Evolutionary conservation across 2,888 invertebrate genomes (phyloP), one percentile per base, ranked within the genome.

Genomic region (Malacosoma neustria): DNA sequence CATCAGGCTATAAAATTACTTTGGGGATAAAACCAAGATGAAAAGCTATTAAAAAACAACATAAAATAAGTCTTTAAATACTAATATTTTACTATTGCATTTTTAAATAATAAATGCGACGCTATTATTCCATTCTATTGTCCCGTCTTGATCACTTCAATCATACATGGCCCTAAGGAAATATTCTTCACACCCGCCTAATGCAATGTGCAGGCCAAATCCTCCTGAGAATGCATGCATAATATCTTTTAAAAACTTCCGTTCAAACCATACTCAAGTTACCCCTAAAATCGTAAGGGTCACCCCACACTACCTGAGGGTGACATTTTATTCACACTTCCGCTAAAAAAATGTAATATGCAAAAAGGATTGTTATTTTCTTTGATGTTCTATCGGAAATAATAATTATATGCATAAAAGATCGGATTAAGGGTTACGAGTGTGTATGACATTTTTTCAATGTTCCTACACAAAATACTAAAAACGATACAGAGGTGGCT

Each of bases 371-470:
- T 74, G 72, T 76, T 77, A 74, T 74, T 82, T 79, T 77, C 84
- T 82, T 84, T 79, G 81, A 81, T 79, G 72, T 46, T 52, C 67
- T 65, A 74, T 80, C 81, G 82, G 82, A 82, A 85, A 84, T 82
- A 85, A 84, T 85, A 82, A 85, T 84, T 84, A 84, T 82, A 84
- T 85, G 85, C 84, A 82, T 84, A 81, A 84, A 74, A 70, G 74
- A 72, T 61, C 68, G 82, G 85, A 85, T 85, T 84, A 84, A 66
- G 63, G 80, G 76, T 64, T 73, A 69, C 61, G 47, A 51, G 60
- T 60, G 74, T 70, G 53, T 50, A 70, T 71, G 76, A 77, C 72
- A 54, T 65, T 67, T 74, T 74, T 70, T 59, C 57, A 22, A 22
- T 57, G 62, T 72, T 72, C 75, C 74, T 73, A n/a, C n/a, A n/a